These are phyloP conservation scores for Dugesia japonica DNA, from an alignment of 2,888 invertebrate species.

Conservation along the genomic window DNA sequence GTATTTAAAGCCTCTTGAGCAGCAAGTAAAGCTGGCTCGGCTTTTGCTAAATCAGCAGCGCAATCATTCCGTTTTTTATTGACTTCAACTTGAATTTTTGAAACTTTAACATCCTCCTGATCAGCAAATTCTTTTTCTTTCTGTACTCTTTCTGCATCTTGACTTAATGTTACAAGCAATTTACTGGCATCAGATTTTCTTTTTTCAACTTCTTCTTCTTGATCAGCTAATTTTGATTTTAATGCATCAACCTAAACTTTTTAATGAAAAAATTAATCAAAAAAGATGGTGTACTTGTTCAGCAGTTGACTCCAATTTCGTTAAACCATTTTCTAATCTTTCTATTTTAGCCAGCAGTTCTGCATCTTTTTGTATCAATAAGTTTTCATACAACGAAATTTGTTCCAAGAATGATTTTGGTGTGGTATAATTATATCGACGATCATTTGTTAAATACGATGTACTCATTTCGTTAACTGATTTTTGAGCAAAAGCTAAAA, in stretches of 20 bases:
- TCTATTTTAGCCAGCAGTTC: constrained; percentile 71
- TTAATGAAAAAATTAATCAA: background rate
- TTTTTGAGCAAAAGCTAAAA: constrained; percentile 83
- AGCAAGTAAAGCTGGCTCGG: constrained; percentile 76
- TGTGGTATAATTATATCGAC: constrained; percentile 85
- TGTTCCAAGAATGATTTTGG: constrained; percentile 90
- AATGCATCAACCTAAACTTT: constrained; percentile 61
- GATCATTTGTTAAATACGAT: constrained; percentile 69
- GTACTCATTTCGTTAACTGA: constrained; percentile 77
- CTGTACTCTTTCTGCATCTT: constrained; percentile 83
- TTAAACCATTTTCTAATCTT: constrained; percentile 76
- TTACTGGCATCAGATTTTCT: constrained; percentile 77
- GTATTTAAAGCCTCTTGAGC: constrained; percentile 87
- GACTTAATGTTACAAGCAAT: constrained; percentile 69
- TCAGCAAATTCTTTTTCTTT: constrained; percentile 71
- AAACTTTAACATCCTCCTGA: constrained; percentile 81
- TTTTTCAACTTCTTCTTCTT: constrained; percentile 71
- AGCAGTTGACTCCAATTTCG: constrained; percentile 72
- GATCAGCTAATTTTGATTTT: constrained; percentile 74
- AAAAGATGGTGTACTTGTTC: constrained; percentile 62
- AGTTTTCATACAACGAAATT: constrained; percentile 72
- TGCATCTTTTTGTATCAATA: constrained; percentile 64
- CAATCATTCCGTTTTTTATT: constrained; percentile 71
- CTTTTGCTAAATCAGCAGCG: constrained; percentile 74
- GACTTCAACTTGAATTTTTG: constrained; percentile 79